Evolutionary conservation across 2,888 invertebrate species (phyloP), one percentile per base, ranked within the genome.

Genomic region (Trichogramma evanescens): DNA sequence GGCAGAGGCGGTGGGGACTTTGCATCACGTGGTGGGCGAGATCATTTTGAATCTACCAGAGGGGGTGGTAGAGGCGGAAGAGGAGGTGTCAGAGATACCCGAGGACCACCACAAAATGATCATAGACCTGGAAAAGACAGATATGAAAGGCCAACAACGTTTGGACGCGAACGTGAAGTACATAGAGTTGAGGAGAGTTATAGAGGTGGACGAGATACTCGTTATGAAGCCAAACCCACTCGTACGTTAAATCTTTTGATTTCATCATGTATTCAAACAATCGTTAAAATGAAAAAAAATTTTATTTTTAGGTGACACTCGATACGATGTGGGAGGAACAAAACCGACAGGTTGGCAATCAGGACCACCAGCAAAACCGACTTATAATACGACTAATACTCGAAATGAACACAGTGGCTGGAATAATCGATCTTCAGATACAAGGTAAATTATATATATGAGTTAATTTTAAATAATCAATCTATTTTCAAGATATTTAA

Each of bases 61-160:
- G 73, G 59, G 6, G 46, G 6, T 46, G 56, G 75, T n/a, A 66
- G 76, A 53, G 77, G 77, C 64, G 73, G 74, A 1, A 76, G 77
- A 39, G 75, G 77, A 39, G 75, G 76, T 13, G 73, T 76, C 3
- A 72, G 77, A 50, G 77, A 77, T 65, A 71, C 4, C 65, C 71
- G 26, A 63, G 26, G 26, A 26, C 75, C 26, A 68, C 75, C 42
- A 70, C 77, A 48, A 71, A 62, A 62, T 44, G 77, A 78, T 66
- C 75, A 77, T 40, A 72, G 77, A 50, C 77, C 75, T 66, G 74
- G 74, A 5, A 77, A 77, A 67, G 77, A 77, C 56, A 75, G 77
- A 61, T 77, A 77, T 53, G 77, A 77, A 54, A 71, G 77, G 56
- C 71, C 73, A 13, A 60, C 69, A 4, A 67, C 68, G 6, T 77